Evolutionary conservation across 2,797 vertebrate species (phyloP).

Genomic region (Morus bassanus): DNA sequence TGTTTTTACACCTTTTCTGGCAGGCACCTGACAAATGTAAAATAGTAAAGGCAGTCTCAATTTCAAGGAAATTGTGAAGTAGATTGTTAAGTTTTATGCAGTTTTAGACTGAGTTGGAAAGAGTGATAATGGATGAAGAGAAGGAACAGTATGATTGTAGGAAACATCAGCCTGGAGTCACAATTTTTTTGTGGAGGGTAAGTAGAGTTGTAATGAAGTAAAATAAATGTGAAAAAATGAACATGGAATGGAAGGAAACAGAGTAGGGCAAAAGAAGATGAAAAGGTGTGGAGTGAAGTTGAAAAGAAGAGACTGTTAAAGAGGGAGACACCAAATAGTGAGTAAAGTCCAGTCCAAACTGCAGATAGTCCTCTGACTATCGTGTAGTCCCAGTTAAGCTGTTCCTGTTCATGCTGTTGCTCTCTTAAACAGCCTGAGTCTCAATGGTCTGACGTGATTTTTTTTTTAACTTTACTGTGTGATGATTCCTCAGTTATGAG

Average conservation of each 20-base stretch:
- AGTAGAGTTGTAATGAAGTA: neutral
- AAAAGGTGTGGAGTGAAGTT: neutral
- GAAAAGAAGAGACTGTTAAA: neutral
- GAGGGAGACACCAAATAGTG: neutral
- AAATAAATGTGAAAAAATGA: neutral
- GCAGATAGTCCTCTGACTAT: neutral
- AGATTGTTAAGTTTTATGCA: neutral
- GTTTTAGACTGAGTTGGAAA: neutral
- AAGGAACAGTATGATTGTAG: neutral
- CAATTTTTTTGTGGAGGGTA: fast-evolving
- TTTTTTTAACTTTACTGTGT: neutral
- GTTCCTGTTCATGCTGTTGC: neutral
- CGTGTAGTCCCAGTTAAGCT: neutral
- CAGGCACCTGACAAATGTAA: neutral
- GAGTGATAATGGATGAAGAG: neutral
- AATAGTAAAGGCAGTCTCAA: neutral
- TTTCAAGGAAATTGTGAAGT: neutral
- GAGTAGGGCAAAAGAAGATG: neutral
- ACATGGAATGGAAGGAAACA: neutral
- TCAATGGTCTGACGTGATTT: neutral
- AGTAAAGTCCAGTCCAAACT: neutral
- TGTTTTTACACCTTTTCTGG: neutral
- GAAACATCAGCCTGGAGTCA: neutral
- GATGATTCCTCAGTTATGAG: neutral
- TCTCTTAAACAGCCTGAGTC: neutral